Conservation (phyloP, 2,888 invertebrate genomes). For the Anoncus sp. region DNA sequence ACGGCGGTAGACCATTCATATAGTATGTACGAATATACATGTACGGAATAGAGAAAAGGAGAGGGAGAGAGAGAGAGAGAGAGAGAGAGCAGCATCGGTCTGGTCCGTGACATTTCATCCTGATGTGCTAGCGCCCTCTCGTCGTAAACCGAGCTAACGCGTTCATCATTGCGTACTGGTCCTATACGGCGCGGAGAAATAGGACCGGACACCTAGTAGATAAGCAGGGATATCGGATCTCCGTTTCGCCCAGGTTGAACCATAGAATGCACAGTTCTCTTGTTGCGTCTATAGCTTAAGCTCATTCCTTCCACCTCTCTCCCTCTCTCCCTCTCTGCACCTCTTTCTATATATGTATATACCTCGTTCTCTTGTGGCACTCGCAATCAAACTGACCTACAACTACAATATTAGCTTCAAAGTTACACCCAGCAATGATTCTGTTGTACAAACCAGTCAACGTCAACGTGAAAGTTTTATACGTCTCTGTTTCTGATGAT, state of each 20-base stretch:
- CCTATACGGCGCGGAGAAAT: constrained; percentile 10
- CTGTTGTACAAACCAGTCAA: constrained; percentile 9
- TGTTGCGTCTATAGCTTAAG: not conserved
- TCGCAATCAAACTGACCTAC: not conserved
- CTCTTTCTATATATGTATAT: not conserved
- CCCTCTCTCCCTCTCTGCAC: constrained; percentile 5
- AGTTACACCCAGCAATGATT: not conserved
- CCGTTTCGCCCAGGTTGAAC: constrained; percentile 2
- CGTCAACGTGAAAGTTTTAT: not conserved
- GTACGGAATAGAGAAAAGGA: not conserved
- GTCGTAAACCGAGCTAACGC: constrained; percentile 50
- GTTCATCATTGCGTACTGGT: constrained; percentile 48
- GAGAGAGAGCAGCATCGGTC: not conserved
- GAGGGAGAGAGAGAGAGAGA: not conserved
- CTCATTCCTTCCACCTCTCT: constrained; percentile 6
- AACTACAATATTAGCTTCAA: not conserved
- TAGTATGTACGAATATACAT: too few relatives aligned
- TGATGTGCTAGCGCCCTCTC: constrained; percentile 21
- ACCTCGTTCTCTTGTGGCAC: not conserved
- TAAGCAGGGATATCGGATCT: constrained; percentile 60
- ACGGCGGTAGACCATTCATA: not conserved
- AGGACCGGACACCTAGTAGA: constrained; percentile 33
- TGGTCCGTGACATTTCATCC: constrained; percentile 34
- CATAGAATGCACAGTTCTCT: constrained; percentile 12
- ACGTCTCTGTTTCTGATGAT: too few relatives aligned